These are phyloP conservation scores for Tolmerus cingulatus DNA, from an alignment of 2,888 invertebrate species.

Conservation along the genomic window DNA sequence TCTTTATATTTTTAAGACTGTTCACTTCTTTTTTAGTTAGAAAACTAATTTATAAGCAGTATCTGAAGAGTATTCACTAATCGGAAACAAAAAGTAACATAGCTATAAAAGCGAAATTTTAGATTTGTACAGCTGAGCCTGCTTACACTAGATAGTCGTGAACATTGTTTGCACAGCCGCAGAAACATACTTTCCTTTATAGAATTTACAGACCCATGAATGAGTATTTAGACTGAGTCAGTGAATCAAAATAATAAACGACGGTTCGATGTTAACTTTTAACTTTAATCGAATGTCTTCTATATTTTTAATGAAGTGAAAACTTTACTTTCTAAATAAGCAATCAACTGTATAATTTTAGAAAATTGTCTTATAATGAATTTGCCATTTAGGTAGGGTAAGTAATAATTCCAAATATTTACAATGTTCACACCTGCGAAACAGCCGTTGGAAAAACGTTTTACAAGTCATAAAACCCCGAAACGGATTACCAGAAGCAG, in stretches of 20 bases:
- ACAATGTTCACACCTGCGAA: not conserved
- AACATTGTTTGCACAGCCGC: not conserved
- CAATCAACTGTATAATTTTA: not conserved
- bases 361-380: not conserved
- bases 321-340: not conserved
- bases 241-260: not conserved
- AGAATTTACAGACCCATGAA: not conserved
- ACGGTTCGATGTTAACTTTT: not conserved
- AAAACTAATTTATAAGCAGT: not conserved
- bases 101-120: too few species aligned
- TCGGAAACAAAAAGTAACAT: not conserved
- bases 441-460: not conserved
- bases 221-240: not conserved
- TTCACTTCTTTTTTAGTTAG: not conserved
- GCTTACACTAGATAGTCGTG: not conserved
- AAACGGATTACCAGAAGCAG: not conserved
- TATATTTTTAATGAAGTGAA: not conserved
- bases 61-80: not conserved
- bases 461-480: not conserved
- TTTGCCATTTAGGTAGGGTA: not conserved
- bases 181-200: not conserved
- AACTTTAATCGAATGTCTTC: not conserved
- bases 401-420: not conserved
- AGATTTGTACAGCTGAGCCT: too few species aligned
- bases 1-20: too few species aligned